Conservation (phyloP, 2,888 invertebrate species). For the Parelbella ahira region DNA sequence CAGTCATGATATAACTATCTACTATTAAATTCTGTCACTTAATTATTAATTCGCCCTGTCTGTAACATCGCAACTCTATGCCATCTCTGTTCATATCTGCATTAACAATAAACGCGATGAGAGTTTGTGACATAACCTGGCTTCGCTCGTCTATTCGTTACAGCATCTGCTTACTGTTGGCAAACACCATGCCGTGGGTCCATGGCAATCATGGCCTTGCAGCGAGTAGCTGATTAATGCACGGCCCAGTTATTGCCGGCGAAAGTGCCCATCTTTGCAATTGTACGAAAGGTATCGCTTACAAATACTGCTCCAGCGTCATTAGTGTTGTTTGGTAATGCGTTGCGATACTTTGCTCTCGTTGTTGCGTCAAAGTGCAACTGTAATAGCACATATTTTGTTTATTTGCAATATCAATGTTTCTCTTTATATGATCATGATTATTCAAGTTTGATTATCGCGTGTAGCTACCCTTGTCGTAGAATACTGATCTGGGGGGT, state of each 20-base stretch:
- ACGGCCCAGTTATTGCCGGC: conserved; percentile 8
- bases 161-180: conserved; percentile 1
- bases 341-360: conserved; percentile 1
- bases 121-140: conserved; percentile 13
- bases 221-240: conserved; percentile 4
- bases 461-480: no score
- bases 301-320: neutral
- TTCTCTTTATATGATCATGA: no score
- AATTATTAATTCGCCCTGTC: no score
- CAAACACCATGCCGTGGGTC: conserved; percentile 11
- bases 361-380: no score
- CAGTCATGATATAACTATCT: no score
- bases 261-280: conserved; percentile 15
- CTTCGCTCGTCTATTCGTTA: conserved; percentile 7
- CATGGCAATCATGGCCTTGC: neutral
- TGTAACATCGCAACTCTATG: neutral
- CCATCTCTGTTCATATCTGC: conserved; percentile 13
- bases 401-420: no score
- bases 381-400: no score
- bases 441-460: no score
- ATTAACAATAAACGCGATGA: conserved; percentile 18
- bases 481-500: no score
- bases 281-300: conserved; percentile 12
- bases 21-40: no score
- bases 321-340: conserved; percentile 11